Evolutionary conservation across 2,888 invertebrate genomes (phyloP).

Genomic region (Erebia palarica): DNA sequence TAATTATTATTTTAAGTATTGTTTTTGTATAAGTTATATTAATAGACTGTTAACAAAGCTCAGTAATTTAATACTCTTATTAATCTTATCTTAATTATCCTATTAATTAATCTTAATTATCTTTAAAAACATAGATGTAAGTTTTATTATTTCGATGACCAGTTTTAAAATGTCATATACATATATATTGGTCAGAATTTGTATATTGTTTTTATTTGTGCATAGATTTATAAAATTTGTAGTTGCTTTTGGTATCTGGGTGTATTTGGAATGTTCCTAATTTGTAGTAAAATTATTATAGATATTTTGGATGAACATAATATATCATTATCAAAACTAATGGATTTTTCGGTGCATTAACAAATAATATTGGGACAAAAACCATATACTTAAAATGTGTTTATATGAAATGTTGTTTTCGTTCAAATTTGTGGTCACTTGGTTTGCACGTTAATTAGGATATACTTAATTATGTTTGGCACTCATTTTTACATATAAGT

Average conservation of each 20-base stretch:
- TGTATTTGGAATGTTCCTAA: background rate
- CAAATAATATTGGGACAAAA: too few species aligned
- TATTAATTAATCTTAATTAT: too few species aligned
- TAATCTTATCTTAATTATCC: too few species aligned
- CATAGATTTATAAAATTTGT: background rate
- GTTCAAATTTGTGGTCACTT: background rate
- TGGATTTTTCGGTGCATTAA: too few species aligned
- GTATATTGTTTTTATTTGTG: background rate
- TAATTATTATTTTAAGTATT: too few species aligned
- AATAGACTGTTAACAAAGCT: too few species aligned
- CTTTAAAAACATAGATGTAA: background rate
- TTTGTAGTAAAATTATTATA: background rate
- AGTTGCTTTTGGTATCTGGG: constrained; percentile 5
- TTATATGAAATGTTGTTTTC: background rate
- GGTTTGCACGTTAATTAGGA: background rate
- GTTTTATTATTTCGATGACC: background rate
- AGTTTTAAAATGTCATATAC: background rate
- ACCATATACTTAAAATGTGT: too few species aligned
- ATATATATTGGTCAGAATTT: background rate
- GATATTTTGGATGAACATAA: constrained; percentile 2
- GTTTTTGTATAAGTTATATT: too few species aligned
- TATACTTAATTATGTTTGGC: background rate
- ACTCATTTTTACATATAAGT: background rate
- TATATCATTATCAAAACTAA: background rate
- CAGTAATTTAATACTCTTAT: too few species aligned